Evolutionary conservation across 2,113 vertebrate genomes (phyloP).

Genomic region (Potamarius usumacintae): DNA sequence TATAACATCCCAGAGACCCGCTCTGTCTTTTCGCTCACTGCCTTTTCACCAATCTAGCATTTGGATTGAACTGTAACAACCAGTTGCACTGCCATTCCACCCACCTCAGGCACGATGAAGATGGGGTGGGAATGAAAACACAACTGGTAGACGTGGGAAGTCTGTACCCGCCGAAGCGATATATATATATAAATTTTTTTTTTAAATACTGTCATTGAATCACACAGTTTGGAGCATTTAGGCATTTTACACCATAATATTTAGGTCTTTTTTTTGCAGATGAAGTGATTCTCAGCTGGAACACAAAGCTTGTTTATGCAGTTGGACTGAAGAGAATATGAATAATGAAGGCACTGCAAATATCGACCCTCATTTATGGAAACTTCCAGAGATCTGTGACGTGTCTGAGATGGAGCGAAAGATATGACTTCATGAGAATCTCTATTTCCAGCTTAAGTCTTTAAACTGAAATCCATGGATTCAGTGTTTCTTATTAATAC

Average conservation of each 20-base stretch:
- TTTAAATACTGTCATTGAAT: slow-evolving; percentile 32
- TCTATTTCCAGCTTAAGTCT: no score
- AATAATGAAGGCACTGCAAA: slow-evolving; percentile 7
- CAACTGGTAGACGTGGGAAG: slow-evolving; percentile 10
- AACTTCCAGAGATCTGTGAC: not conserved
- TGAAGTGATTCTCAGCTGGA: slow-evolving; percentile 22
- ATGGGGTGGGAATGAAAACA: slow-evolving; percentile 41
- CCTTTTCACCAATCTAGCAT: slow-evolving; percentile 17
- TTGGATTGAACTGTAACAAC: slow-evolving; percentile 28
- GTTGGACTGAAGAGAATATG: not conserved
- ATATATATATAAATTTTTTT: not conserved
- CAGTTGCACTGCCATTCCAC: slow-evolving; percentile 38
- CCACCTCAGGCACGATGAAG: slow-evolving; percentile 29
- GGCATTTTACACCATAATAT: slow-evolving; percentile 16
- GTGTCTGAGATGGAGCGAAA: not conserved
- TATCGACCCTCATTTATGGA: not conserved
- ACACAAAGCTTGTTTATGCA: slow-evolving; percentile 1
- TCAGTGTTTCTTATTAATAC: not conserved
- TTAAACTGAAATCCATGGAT: not conserved
- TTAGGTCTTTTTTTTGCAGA: slow-evolving; percentile 17
- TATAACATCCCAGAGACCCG: slow-evolving; percentile 28
- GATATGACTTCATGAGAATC: not conserved
- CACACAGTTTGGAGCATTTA: slow-evolving; percentile 22
- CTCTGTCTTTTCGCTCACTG: slow-evolving; percentile 16
- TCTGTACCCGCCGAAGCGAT: slow-evolving; percentile 19